Base-by-base conservation (phyloP, 2,113 vertebrate species). In the Hemibagrus wyckioides region DNA sequence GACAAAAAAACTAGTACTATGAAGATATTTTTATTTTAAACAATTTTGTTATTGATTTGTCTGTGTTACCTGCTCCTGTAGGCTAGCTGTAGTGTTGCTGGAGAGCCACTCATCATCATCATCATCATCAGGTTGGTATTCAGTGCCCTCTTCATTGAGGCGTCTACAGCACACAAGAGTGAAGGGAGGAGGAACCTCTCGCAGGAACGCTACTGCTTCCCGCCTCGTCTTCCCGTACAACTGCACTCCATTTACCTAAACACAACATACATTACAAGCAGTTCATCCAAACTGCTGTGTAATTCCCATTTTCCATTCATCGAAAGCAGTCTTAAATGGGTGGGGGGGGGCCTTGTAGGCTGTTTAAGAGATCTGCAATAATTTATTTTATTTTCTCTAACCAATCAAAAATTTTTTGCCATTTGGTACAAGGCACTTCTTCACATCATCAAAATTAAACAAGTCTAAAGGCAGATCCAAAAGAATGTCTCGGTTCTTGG, bases 111-210 rank as follows among this genome's bases (percentile, higher is more conserved):
- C 87, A 87, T 94, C 80, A 57, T 90, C 91, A 39, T 48, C 44
- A 48, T 90, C 87, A 87, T 94, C 80, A 57, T 90, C 91, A 39
- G 88, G 94, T 89, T 36, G 94, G 28, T 95, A 95, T 77, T 96
- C 96, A 0, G 9, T 90, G 87, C 92, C 94, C 4, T 97, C 96
- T 0, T 96, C 96, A 28, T 94, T 94, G 0, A 96, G 94, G 1
- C 94, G 96, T 33, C 98, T 95, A 89, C 98, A 99, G 93, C 97
- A 99, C 86, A 99, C 96, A 93, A 99, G 54, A 0, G 96, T 98
- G 87, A 99, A 98, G 0, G 98, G 98, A 21, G 98, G 97, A 0
- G 98, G 97, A 30, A 97, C 97, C 48, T 98, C 97, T 88, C 97
- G 97, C 0, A 99, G 96, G 89, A 99, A 98, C 0, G 97, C 96